Conservation (phyloP, 2,113 vertebrate species). For the Daphoenositta chrysoptera region DNA sequence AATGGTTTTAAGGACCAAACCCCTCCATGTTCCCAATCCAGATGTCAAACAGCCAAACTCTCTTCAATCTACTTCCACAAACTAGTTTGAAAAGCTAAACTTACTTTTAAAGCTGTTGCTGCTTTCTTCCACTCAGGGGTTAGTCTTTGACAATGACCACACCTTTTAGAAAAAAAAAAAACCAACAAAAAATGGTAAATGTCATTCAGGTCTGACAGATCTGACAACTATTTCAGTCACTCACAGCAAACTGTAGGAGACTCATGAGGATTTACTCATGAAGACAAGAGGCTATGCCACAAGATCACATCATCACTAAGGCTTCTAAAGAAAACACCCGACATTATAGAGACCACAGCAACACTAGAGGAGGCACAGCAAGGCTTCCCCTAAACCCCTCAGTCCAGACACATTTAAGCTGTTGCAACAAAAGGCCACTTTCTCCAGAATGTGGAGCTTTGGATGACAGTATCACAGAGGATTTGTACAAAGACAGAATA, state of each 20-base stretch:
- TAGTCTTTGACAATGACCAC: slow-evolving; percentile 90
- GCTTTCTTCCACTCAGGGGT: slow-evolving; percentile 95
- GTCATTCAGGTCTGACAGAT: neutral
- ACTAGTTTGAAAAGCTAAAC: neutral
- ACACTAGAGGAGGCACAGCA: neutral
- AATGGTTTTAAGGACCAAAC: neutral
- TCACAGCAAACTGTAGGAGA: neutral
- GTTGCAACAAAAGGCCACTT: neutral
- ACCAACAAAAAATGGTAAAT: neutral
- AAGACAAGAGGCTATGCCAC: neutral
- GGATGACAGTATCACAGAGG: neutral
- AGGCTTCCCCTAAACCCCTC: neutral
- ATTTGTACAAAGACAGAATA: neutral
- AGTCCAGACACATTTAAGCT: neutral
- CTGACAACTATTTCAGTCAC: neutral
- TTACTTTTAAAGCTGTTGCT: slow-evolving; percentile 93
- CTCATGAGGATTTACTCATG: neutral
- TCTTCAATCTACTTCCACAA: neutral
- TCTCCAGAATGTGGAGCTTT: neutral
- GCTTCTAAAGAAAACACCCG: neutral
- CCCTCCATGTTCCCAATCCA: neutral
- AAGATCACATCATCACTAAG: neutral
- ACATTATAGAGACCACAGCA: neutral
- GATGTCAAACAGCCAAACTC: neutral
- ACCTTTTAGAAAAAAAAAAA: slow-evolving; percentile 73